Evolutionary conservation across 92 coral and sea anemone genomes (phyloP).

Genomic region (Phymanthus crucifer): DNA sequence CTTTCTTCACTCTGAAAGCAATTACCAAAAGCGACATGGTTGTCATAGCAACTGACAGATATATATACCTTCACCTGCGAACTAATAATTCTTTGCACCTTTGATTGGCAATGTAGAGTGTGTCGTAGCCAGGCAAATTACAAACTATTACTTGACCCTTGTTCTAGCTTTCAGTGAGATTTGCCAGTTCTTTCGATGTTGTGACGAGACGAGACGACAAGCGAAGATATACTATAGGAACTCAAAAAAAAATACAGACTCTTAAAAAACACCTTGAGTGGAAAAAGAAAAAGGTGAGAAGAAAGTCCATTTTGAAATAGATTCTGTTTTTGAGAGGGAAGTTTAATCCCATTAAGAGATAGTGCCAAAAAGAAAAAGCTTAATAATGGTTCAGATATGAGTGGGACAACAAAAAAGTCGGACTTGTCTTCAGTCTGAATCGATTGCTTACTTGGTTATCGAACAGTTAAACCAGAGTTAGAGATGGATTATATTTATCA

Average conservation of each 20-base stretch:
- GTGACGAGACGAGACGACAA: neutral
- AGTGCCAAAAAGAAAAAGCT: neutral
- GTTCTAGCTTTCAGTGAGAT: neutral
- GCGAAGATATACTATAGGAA: no score
- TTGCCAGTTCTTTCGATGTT: neutral
- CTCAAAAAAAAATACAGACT: neutral
- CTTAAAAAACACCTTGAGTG: neutral
- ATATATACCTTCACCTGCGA: neutral
- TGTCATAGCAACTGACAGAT: neutral
- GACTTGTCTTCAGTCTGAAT: no score
- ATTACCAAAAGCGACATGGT: neutral
- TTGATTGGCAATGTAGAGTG: constrained; percentile 7
- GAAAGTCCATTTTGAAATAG: neutral
- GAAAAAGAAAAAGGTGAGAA: neutral
- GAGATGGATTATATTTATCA: neutral
- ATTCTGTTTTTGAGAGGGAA: neutral
- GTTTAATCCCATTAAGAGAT: neutral
- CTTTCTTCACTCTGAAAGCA: neutral
- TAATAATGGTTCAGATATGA: neutral
- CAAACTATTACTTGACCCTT: neutral
- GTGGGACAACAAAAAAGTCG: neutral
- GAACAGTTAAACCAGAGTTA: neutral
- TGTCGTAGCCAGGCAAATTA: neutral
- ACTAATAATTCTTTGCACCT: neutral
- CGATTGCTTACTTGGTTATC: neutral